Base-by-base conservation (phyloP, 2,888 invertebrate genomes). In the Lepidochitona cinerea region DNA sequence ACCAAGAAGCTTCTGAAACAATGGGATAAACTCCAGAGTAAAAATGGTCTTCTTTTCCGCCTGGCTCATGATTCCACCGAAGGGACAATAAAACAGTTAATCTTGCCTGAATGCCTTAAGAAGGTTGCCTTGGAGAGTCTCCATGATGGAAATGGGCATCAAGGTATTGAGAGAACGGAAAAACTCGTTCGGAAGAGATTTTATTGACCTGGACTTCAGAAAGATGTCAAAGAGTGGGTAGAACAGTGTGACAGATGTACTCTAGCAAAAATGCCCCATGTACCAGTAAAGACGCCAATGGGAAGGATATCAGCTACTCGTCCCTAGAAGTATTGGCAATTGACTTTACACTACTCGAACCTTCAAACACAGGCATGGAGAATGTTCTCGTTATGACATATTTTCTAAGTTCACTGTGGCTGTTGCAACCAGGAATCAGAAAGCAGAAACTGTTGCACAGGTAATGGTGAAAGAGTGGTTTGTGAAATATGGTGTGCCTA, bases 351-450 rank as follows among this genome's bases (percentile, higher is more conserved):
- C 7, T 72, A 14, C 65, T 79, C 35, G 79, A 79, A 35, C 71
- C 41, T 37, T 67, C 75, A 26, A 37, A 35, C n/a, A 70, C 32
- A 64, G 79, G 79, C 32, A 2, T 64, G 7, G 78, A 78, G 59
- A 73, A 76, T 52, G 78, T 78, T 6, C 33, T 76, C 7, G 75
- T 77, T 36, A 71, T 74, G 37, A 76, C 76, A 0, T 79, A 74
- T 68, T 68, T 72, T 26, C 75, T 76, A 68, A 75, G n/a, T n/a
- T 72, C 59, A 77, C 75, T 14, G 49, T 71, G 26, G 75, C 77
- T 14, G 64, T 79, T n/a, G 72, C 77, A 14, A 77, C 77, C 26
- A 70, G 67, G 35, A 68, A 79, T 65, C 79, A 79, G 68, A 75
- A 54, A 0, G 79, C 75, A 23, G 35, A 35, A 53, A 77, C 77